These are phyloP conservation scores for Chymomyza amoena DNA, from an alignment of 2,888 invertebrate genomes.

Conservation along the genomic window DNA sequence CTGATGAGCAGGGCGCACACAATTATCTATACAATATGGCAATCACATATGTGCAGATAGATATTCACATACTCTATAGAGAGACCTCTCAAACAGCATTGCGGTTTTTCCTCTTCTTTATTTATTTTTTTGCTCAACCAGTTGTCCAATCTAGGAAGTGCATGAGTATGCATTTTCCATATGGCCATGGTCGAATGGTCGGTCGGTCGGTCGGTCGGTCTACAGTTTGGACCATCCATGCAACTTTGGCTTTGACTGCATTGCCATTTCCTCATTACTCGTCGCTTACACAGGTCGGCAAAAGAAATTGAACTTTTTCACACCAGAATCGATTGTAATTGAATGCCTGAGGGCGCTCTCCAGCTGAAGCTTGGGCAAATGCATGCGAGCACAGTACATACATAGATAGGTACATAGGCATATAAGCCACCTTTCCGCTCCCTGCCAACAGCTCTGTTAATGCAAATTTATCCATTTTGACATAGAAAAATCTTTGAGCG, in stretches of 20 bases:
- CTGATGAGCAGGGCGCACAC: constrained; percentile 43
- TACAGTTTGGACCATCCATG: constrained; percentile 1
- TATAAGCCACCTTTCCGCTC: not conserved
- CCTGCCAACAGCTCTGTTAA: constrained; percentile 22
- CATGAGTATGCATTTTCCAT: constrained; percentile 72
- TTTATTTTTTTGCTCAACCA: constrained; percentile 52
- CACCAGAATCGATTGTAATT: constrained; percentile 77
- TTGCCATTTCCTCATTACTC: constrained; percentile 70
- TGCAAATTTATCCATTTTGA: constrained; percentile 63
- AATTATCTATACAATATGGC: constrained; percentile 74
- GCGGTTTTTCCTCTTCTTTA: not conserved
- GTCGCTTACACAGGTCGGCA: constrained; percentile 29
- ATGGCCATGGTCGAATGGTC: constrained; percentile 53
- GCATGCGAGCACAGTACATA: no score
- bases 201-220: not conserved
- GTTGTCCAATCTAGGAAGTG: constrained; percentile 74
- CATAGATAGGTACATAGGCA: no score
- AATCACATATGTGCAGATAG: constrained; percentile 67
- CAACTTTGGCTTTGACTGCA: constrained; percentile 38
- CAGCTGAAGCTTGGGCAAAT: not conserved
- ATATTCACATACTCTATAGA: not conserved
- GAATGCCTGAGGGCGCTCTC: constrained; percentile 69
- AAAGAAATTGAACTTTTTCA: constrained; percentile 76
- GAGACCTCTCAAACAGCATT: not conserved
- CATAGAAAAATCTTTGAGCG: constrained; percentile 56